Evolutionary conservation across 2,113 vertebrate species (phyloP).

Genomic region (Cololabis saira): DNA sequence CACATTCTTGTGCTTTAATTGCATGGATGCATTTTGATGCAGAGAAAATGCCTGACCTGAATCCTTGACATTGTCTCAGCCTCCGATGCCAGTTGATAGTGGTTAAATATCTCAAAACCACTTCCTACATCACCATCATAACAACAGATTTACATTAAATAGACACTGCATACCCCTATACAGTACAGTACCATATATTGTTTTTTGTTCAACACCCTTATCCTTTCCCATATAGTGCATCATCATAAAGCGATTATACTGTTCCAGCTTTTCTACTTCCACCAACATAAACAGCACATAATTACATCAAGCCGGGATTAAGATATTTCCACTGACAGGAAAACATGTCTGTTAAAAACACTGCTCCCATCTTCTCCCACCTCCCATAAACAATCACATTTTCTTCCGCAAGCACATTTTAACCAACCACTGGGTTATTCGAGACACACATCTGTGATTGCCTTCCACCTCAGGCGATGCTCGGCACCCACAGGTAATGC

Average conservation of each 20-base stretch:
- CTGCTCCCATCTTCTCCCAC: constrained; percentile 15
- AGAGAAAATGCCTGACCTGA: constrained; percentile 27
- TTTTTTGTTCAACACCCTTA: too few relatives aligned
- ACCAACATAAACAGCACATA: too few relatives aligned
- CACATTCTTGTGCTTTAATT: constrained; percentile 42
- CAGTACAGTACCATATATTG: too few relatives aligned
- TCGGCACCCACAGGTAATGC: constrained; percentile 59
- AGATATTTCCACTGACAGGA: constrained; percentile 12
- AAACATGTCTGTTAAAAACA: neutral
- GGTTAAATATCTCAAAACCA: constrained; percentile 17
- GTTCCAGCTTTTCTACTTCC: too few relatives aligned
- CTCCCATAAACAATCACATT: constrained; percentile 43
- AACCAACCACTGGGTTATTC: constrained; percentile 32
- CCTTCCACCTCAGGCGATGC: constrained; percentile 53
- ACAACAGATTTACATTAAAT: constrained; percentile 6
- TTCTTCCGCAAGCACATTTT: constrained; percentile 45
- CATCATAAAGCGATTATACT: too few relatives aligned
- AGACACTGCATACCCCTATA: too few relatives aligned
- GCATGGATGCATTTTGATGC: constrained; percentile 29
- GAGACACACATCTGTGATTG: constrained; percentile 2
- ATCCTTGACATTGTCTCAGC: constrained; percentile 50
- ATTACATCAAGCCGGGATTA: neutral
- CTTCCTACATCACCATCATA: constrained; percentile 10
- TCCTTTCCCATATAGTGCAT: too few relatives aligned
- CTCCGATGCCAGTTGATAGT: constrained; percentile 26